Base-by-base conservation (phyloP, 2,888 invertebrate species). In the Stenichneumon culpator region DNA sequence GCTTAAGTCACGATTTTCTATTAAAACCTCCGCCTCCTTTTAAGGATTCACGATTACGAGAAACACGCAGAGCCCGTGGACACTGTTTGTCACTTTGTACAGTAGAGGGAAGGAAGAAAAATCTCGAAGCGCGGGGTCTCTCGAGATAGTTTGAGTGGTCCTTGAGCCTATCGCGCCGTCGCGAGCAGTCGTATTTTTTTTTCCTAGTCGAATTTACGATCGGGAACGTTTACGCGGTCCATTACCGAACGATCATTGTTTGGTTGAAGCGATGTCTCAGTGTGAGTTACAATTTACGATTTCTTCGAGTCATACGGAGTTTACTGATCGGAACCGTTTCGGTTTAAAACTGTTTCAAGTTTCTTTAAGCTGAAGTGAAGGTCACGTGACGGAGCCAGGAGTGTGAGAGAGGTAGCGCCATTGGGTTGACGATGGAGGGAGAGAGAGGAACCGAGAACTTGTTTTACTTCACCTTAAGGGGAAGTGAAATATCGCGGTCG, bases 121-220 rank as follows among this genome's bases (percentile, higher is more conserved):
- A 9, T 36, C 52, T 19, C 63, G 19, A 50, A 28, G 63, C 28
- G 47, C 68, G 52, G 73, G 82, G 83, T 73, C 83, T 83, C 83
- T 65, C 69, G 86, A 74, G 86, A 86, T 83, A 85, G 75, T 80
- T 80, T 22, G 73, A 80, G 72, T 83, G 83, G 86, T 86, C 86
- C 83, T 86, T 75, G 83, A 86, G 86, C 83, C 83, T 69, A 70
- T 81, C 79, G 83, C 77, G 39, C 79, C 80, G 32, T 44, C 44
- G 44, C 14, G 14, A 14, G 67, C 72, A 57, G 72, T 78, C 77
- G 72, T n/a, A 73, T 73, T 74, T 57, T 57, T 57, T 19, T 57
- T 54, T 79, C 73, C 77, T 67, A 50, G 54, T 79, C 69, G 57
- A 83, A 69, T 73, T 83, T 79, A 73, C 82, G 68, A 83, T 79